Percentiles rank a stretch among this genome's conserved stretches.
These are phyloP conservation scores for Rallus crepitans DNA, from an alignment of 2,797 vertebrate genomes.

Conservation along the genomic window DNA sequence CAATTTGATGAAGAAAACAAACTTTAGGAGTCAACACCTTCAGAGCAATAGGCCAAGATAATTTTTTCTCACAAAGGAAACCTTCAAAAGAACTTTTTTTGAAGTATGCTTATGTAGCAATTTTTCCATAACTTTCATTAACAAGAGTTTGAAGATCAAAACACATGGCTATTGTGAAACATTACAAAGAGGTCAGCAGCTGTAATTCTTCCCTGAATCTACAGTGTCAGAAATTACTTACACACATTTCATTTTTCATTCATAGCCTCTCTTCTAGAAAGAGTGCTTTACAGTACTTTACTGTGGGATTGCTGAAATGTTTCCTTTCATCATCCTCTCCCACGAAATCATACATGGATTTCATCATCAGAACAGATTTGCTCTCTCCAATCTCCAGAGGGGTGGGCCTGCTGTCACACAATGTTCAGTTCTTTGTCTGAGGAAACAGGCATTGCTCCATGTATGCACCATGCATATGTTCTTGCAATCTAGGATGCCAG, in stretches of 20 bases:
- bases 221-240: background rate
- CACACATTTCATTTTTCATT: background rate
- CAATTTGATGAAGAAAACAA: background rate
- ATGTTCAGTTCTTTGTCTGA: conserved; percentile 68
- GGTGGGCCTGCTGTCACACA: conserved; percentile 52
- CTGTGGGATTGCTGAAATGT: background rate
- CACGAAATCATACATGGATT: conserved; percentile 4
- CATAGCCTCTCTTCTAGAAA: background rate
- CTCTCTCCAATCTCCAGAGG: conserved; percentile 21
- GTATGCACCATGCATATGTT: conserved; percentile 38
- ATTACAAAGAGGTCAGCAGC: background rate
- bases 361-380: conserved; percentile 31
- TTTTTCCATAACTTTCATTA: background rate
- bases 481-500: conserved; percentile 69
- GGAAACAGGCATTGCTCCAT: conserved; percentile 19
- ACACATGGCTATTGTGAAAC: background rate
- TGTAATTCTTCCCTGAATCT: background rate
- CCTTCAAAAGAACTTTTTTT: background rate
- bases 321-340: background rate
- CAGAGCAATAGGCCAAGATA: background rate
- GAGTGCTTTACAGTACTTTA: background rate
- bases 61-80: background rate
- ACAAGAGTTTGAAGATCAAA: background rate
- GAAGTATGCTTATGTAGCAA: background rate
- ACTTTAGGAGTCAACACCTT: background rate